Base-by-base conservation (phyloP, 2,888 invertebrate genomes). In the Eulithis testata region DNA sequence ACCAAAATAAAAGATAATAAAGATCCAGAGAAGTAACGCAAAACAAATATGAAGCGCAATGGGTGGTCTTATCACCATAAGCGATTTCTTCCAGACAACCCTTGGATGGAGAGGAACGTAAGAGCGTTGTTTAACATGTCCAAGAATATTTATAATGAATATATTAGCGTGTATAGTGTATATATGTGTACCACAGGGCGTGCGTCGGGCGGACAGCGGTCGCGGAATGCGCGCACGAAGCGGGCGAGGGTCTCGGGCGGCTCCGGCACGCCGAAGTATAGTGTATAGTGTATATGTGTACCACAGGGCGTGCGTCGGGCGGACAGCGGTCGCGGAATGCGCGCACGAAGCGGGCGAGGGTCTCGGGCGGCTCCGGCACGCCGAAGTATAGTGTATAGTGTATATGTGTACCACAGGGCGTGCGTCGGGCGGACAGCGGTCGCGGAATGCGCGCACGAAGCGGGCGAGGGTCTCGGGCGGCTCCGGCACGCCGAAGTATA, bases 211-310 rank as follows among this genome's bases (percentile, higher is more conserved):
- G 96, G 96, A 63, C 98, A 96, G 72, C 98, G 96, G 88, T 98
- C 98, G 72, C 99, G 95, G 91, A 98, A 98, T 5, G 98, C 97
- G 76, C 98, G 94, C 60, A 99, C 98, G 91, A 99, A 99, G 68
- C 88, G 82, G 11, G 98, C 98, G 61, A 99, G 94, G 14, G 98
- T 97, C 81, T 98, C 98, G 43, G 98, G 98, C 66, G 98, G 98
- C 90, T 97, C 98, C 47, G 99, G 99, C 68, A 99, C 99, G 65
- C 99, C 99, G 91, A 99, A 99, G 94, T 99, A n/a, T n/a, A n/a
- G n/a, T n/a, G n/a, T n/a, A n/a, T n/a, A n/a, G n/a, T n/a, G 21
- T 21, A 21, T 21, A 21, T 21, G 21, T 21, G n/a, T 21, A 21
- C 96, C 68, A 99, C 97, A 49, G 99, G 99, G 70, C 97, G 94